Evolutionary conservation across 2,113 vertebrate species (phyloP), one percentile per base, ranked within the genome.

Genomic region (Sigmodon hispidus): DNA sequence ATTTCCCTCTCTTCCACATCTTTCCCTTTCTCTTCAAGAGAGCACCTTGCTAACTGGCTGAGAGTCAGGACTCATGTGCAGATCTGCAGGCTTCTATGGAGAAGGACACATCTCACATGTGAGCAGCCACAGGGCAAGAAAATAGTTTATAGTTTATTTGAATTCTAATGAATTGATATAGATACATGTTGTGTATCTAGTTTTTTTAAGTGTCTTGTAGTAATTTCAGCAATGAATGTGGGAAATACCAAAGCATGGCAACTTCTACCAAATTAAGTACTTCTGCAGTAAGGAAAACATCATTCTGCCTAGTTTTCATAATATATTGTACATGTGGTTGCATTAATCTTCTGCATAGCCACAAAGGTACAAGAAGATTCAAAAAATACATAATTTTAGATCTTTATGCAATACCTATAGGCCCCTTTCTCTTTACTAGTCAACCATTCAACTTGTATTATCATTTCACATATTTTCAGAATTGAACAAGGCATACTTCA

Each of bases 331-430:
- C 80, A 77, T 45, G 45, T 65, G 90, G 79, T 50, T 29, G 1
- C 21, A 1, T 80, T 94, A 86, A 87, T 91, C 63, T 80, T 91
- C 9, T 84, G 52, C 85, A 67, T 76, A 77, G 72, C 22, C 80
- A 48, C 52, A 67, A 40, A 94, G 29, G 22, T 92, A 31, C 31
- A 92, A 86, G 52, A 67, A 83, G 34, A 90, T 43, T 90, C 48
- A 79, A 50, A 93, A 85, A 87, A 45, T 72, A 24, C 52, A 15
- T 69, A 40, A 43, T 84, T 95, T 87, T 93, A 94, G 67, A 94
- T 89, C 87, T 90, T 34, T 26, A 84, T 83, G 24, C 24, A 85
- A 73, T 93, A 87, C 43, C 36, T 61, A 61, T 34, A 84, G 79
- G 22, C 4, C 7, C 12, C 24, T 61, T 10, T 63, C 73, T 29